Percentiles rank a stretch among this genome's conserved stretches.
Evolutionary conservation across 2,888 invertebrate species (phyloP).

Genomic region (Phorcus lineatus): DNA sequence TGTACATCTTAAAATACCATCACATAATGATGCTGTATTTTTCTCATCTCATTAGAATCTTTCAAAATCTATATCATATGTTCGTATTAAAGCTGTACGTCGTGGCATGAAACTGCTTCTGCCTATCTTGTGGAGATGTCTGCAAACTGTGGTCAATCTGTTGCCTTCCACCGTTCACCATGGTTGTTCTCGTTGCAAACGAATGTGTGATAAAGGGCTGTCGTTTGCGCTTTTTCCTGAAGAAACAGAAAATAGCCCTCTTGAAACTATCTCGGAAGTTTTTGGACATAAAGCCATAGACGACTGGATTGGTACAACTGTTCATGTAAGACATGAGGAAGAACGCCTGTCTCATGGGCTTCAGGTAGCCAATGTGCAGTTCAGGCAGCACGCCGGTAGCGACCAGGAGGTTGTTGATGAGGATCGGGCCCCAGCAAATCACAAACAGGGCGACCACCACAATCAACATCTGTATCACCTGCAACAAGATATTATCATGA

Average conservation of each 20-base stretch:
- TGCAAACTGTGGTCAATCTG: constrained; percentile 24
- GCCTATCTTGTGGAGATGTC: too few species aligned
- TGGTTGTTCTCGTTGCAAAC: neutral
- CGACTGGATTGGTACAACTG: constrained; percentile 84
- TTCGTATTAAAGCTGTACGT: too few species aligned
- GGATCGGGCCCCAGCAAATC: constrained; percentile 83
- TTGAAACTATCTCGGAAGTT: constrained; percentile 79
- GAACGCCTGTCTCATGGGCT: constrained; percentile 81
- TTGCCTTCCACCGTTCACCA: constrained; percentile 29
- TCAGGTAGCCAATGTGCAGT: constrained; percentile 78
- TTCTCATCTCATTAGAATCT: too few species aligned
- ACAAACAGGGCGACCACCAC: constrained; percentile 84
- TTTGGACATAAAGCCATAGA: constrained; percentile 86
- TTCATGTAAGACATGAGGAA: constrained; percentile 84
- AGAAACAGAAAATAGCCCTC: constrained; percentile 59
- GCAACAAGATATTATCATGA: constrained; percentile 40
- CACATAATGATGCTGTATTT: too few species aligned
- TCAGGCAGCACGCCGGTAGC: constrained; percentile 79
- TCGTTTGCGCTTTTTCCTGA: neutral
- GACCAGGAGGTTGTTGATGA: constrained; percentile 82
- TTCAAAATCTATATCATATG: too few species aligned
- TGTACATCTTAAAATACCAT: too few species aligned
- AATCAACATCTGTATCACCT: constrained; percentile 85
- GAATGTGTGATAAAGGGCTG: neutral
- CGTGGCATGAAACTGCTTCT: too few species aligned